These are phyloP conservation scores for Tautogolabrus adspersus DNA, from an alignment of 2,113 vertebrate genomes.

Conservation along the genomic window DNA sequence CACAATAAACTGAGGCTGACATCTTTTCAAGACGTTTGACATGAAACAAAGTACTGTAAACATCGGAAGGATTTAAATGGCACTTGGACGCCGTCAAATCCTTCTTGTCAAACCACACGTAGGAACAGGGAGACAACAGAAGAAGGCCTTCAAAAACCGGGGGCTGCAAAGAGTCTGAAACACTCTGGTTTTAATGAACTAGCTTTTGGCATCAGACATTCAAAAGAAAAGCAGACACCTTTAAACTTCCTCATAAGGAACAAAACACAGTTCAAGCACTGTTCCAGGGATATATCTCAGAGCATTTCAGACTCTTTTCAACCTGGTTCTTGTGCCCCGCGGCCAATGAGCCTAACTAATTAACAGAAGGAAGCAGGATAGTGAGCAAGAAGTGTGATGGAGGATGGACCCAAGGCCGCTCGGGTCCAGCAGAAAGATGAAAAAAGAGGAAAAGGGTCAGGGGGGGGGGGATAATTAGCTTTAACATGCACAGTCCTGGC, in stretches of 20 bases:
- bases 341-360: slow-evolving; percentile 15
- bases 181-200: slow-evolving; percentile 28
- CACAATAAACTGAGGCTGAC: slow-evolving; percentile 26
- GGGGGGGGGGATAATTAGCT: slow-evolving; percentile 40
- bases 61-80: slow-evolving; percentile 75
- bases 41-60: slow-evolving; percentile 69
- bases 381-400: slow-evolving; percentile 45
- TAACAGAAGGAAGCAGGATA: slow-evolving; percentile 50
- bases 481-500: slow-evolving; percentile 96
- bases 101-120: slow-evolving; percentile 68
- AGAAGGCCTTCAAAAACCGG: slow-evolving; percentile 35
- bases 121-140: slow-evolving; percentile 42
- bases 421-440: slow-evolving; percentile 42
- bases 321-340: slow-evolving; percentile 41
- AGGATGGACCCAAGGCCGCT: slow-evolving; percentile 38
- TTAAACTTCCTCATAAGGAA: background rate
- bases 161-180: slow-evolving; percentile 59
- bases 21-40: slow-evolving; percentile 57
- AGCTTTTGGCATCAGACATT: slow-evolving; percentile 50
- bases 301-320: slow-evolving; percentile 53
- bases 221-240: background rate
- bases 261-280: slow-evolving; percentile 13
- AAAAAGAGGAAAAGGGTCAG: slow-evolving; percentile 26
- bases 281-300: background rate
- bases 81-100: slow-evolving; percentile 73